Evolutionary conservation across 2,797 vertebrate genomes (phyloP).

Genomic region (Hozukius guyotensis): DNA sequence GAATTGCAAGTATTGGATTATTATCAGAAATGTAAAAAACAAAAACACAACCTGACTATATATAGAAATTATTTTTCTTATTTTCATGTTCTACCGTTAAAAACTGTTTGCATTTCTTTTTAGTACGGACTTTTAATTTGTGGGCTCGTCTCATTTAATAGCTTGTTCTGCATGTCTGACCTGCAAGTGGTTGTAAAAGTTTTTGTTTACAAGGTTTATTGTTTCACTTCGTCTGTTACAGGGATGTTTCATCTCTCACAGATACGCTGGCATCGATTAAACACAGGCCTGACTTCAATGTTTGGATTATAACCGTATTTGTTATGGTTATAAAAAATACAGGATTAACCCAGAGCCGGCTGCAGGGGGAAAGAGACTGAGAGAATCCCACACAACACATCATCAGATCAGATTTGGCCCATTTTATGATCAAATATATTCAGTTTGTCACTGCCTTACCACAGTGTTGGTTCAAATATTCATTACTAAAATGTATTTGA

Average conservation of each 20-base stretch:
- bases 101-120: conserved; percentile 72
- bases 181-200: conserved; percentile 82
- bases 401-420: conserved; percentile 39
- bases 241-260: conserved; percentile 57
- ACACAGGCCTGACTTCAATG: conserved; percentile 37
- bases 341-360: conserved; percentile 44
- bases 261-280: conserved; percentile 45
- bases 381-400: conserved; percentile 13
- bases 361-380: conserved; percentile 32
- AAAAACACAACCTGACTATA: conserved; percentile 43
- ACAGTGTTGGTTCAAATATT: conserved; percentile 24
- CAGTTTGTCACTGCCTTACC: conserved; percentile 53
- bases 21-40: conserved; percentile 66
- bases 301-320: conserved; percentile 35
- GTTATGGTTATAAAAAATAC: conserved; percentile 34
- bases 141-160: conserved; percentile 78
- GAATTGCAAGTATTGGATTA: conserved; percentile 60
- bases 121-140: conserved; percentile 64
- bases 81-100: conserved; percentile 83
- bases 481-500: conserved; percentile 23
- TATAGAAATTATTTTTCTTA: conserved; percentile 77
- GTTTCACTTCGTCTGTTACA: conserved; percentile 55
- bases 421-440: conserved; percentile 31
- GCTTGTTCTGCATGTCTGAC: conserved; percentile 87
- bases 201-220: conserved; percentile 68